These are phyloP conservation scores for Mus spretus DNA, from an alignment of 2,797 vertebrate genomes.

Conservation along the genomic window DNA sequence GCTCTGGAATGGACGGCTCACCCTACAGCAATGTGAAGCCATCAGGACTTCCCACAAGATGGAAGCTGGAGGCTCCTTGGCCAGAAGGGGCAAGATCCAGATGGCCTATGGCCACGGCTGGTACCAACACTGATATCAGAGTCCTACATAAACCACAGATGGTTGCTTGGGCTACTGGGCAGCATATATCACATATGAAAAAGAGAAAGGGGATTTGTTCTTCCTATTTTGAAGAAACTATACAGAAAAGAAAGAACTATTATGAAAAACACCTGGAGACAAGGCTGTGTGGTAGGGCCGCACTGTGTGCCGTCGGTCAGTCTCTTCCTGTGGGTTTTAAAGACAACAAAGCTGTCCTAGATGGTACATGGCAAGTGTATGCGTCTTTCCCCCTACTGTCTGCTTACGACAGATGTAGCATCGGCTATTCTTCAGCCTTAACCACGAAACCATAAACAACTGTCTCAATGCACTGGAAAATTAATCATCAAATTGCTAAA, in stretches of 20 bases:
- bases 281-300: not conserved
- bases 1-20: not conserved
- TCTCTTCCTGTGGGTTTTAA: not conserved
- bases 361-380: fast-evolving
- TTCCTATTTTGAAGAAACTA: not conserved
- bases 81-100: not conserved
- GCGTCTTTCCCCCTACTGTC: not conserved
- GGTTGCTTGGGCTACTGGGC: too few relatives aligned
- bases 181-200: not conserved
- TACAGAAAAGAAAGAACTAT: not conserved
- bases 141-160: not conserved
- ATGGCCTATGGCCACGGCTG: not conserved
- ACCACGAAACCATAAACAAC: conserved; percentile 57
- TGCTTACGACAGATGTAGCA: not conserved
- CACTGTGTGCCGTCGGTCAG: not conserved
- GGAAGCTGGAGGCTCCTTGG: not conserved
- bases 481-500: conserved; percentile 78
- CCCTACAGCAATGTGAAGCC: fast-evolving
- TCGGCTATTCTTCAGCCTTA: conserved; percentile 57
- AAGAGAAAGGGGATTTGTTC: not conserved
- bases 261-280: not conserved
- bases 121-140: not conserved
- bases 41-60: not conserved
- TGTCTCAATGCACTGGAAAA: conserved; percentile 62
- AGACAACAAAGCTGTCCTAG: not conserved